Conservation (phyloP, 2,888 invertebrate genomes). For the Gandaritis pyraliata region DNA sequence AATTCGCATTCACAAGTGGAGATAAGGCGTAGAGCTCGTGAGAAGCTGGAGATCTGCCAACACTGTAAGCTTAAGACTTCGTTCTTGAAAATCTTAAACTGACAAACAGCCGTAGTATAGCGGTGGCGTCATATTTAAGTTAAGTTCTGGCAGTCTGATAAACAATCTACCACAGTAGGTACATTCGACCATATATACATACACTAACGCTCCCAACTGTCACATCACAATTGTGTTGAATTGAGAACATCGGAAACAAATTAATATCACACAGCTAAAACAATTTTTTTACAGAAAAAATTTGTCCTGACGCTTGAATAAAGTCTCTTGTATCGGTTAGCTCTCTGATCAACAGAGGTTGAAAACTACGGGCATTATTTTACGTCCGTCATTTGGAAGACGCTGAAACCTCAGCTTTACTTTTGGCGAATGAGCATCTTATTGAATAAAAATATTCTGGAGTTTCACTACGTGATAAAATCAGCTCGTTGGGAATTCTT, state of each 20-base stretch:
- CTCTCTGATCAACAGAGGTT: too few relatives aligned
- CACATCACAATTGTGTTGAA: too few relatives aligned
- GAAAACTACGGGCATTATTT: neutral
- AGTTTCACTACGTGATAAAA: constrained; percentile 10
- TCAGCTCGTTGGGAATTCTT: neutral
- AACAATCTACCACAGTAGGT: too few relatives aligned
- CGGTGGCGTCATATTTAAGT: neutral
- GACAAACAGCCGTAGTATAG: neutral
- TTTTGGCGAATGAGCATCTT: constrained; percentile 2
- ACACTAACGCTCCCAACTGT: too few relatives aligned
- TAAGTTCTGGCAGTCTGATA: neutral
- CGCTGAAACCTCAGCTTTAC: neutral
- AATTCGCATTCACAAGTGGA: constrained; percentile 5
- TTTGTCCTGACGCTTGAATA: too few relatives aligned
- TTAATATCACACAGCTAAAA: too few relatives aligned
- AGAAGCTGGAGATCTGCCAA: constrained; percentile 13
- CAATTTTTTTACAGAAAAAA: too few relatives aligned
- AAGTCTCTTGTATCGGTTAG: too few relatives aligned
- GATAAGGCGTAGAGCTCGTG: constrained; percentile 12
- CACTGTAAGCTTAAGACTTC: neutral
- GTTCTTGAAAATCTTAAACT: neutral
- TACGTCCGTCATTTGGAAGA: neutral
- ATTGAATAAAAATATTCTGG: constrained; percentile 5
- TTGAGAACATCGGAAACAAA: too few relatives aligned
- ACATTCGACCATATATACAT: too few relatives aligned